Conservation (phyloP, 2,888 invertebrate genomes). For the Oasisia sp. region DNA sequence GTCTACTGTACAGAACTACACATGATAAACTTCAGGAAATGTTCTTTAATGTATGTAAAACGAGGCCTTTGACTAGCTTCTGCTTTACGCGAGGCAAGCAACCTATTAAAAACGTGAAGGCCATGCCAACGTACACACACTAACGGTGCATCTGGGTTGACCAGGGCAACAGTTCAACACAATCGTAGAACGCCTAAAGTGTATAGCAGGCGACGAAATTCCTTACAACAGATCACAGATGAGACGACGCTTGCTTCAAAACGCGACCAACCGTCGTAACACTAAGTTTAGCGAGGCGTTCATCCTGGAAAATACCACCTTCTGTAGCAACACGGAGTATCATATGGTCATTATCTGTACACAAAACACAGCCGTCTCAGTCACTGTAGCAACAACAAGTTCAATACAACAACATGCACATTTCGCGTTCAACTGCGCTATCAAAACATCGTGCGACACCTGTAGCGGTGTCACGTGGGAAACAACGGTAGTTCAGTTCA, state of each 20-base stretch:
- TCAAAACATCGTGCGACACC: neutral
- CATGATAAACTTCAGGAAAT: neutral
- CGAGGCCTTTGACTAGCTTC: slow-evolving; percentile 4
- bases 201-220: neutral
- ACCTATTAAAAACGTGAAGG: neutral
- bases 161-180: neutral
- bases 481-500: neutral
- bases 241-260: neutral
- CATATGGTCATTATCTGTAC: neutral
- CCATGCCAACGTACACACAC: neutral
- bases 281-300: neutral
- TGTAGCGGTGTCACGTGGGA: neutral
- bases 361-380: neutral
- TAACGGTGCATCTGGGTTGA: neutral
- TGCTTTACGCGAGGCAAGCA: neutral
- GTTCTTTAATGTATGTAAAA: slow-evolving; percentile 14
- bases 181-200: neutral
- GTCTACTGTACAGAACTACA: neutral
- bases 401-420: neutral
- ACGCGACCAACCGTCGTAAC: neutral
- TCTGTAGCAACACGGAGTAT: neutral
- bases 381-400: neutral
- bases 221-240: neutral
- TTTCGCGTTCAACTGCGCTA: neutral
- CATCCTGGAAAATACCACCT: neutral